Evolutionary conservation across 2,113 vertebrate species (phyloP).

Genomic region (Poecilia latipinna): DNA sequence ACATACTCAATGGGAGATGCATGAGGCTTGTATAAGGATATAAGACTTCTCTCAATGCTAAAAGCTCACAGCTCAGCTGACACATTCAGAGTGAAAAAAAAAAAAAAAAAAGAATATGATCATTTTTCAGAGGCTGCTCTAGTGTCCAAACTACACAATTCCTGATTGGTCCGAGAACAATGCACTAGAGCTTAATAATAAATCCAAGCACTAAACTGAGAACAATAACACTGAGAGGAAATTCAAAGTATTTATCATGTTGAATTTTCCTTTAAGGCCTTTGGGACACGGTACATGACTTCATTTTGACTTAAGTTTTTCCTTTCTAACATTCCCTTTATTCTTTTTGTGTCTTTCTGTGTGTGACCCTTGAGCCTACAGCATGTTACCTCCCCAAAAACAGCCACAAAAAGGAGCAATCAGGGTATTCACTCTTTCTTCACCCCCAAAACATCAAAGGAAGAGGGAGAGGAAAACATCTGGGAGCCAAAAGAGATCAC

Average conservation of each 20-base stretch:
- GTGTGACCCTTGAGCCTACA: slow-evolving; percentile 44
- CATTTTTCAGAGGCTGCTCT: slow-evolving; percentile 40
- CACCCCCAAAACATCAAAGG: slow-evolving; percentile 67
- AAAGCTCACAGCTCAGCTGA: slow-evolving; percentile 29
- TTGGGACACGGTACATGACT: slow-evolving; percentile 49
- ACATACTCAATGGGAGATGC: slow-evolving; percentile 55
- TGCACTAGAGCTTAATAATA: slow-evolving; percentile 29
- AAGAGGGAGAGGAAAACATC: slow-evolving; percentile 63
- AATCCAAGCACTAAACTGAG: slow-evolving; percentile 58
- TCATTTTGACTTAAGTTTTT: slow-evolving; percentile 47
- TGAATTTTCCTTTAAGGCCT: slow-evolving; percentile 52
- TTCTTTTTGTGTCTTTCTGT: slow-evolving; percentile 40
- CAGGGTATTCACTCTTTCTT: slow-evolving; percentile 38
- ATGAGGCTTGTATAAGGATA: slow-evolving; percentile 50
- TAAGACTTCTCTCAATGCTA: slow-evolving; percentile 23
- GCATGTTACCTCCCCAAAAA: slow-evolving; percentile 28
- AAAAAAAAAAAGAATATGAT: slow-evolving; percentile 39
- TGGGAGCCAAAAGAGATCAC: slow-evolving; percentile 67
- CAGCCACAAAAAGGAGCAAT: slow-evolving; percentile 51
- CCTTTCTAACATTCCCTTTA: slow-evolving; percentile 32
- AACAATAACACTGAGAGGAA: slow-evolving; percentile 64
- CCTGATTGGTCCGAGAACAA: slow-evolving; percentile 28
- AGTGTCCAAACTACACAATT: slow-evolving; percentile 41
- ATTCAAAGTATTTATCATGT: slow-evolving; percentile 67
- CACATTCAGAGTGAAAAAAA: slow-evolving; percentile 47